Evolutionary conservation across 2,797 vertebrate genomes (phyloP).

Genomic region (Aeoliscus strigatus): DNA sequence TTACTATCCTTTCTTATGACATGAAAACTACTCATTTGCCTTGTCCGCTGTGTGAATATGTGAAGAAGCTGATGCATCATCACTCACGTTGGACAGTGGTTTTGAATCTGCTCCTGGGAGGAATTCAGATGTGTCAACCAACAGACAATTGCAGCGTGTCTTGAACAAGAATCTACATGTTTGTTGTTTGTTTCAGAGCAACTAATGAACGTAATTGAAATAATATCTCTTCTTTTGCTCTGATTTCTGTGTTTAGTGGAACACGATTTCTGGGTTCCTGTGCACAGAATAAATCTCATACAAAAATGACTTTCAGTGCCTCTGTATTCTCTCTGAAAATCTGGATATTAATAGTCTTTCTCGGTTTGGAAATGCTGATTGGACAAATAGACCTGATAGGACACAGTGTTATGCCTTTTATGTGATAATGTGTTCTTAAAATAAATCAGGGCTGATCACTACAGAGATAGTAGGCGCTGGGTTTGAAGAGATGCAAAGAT

Average conservation of each 20-base stretch:
- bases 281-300: too few species aligned
- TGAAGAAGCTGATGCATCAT: conserved; percentile 22
- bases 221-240: too few species aligned
- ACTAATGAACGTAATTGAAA: too few species aligned
- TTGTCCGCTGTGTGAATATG: too few species aligned
- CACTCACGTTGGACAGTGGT: conserved; percentile 1
- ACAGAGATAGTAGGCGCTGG: conserved; percentile 8
- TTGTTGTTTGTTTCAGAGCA: too few species aligned
- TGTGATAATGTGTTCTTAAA: conserved; percentile 38
- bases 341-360: conserved; percentile 44
- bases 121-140: conserved; percentile 14
- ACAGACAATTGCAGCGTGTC: conserved; percentile 19
- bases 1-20: too few species aligned
- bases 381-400: conserved; percentile 17
- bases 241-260: too few species aligned
- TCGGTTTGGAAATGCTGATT: too few species aligned
- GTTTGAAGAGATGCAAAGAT: conserved; percentile 6
- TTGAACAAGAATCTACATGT: conserved; percentile 27
- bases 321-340: conserved; percentile 14
- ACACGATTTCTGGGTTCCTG: too few species aligned
- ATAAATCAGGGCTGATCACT: conserved; percentile 28
- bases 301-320: too few species aligned
- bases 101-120: conserved; percentile 19
- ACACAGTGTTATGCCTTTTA: conserved; percentile 19
- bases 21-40: too few species aligned